phyloP scores from a whole-genome alignment of 2,888 invertebrate genomes.

The Capitulum mitella region DNA sequence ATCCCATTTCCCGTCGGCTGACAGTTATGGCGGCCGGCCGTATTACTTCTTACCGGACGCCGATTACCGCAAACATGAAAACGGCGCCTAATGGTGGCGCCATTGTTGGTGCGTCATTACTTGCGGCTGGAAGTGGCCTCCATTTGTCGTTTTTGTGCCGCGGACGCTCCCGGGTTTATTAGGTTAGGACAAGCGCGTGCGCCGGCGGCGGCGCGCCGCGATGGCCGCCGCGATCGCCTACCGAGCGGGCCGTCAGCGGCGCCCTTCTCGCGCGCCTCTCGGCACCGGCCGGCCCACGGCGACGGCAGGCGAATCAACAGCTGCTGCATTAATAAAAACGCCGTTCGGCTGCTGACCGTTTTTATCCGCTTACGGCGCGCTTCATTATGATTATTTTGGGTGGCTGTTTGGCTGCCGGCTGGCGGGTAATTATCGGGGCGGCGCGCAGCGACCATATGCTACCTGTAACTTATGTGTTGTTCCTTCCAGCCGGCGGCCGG shows the following conservation, averaged over 20 bases:
- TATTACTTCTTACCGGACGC: neutral
- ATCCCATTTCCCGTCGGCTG: neutral
- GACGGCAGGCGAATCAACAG: neutral
- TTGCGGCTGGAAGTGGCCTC: slow-evolving; percentile 5
- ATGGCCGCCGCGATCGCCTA: neutral
- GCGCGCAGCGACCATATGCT: slow-evolving; percentile 3
- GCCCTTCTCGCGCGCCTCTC: too few relatives aligned
- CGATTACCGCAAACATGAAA: slow-evolving; percentile 24
- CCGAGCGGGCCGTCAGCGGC: neutral
- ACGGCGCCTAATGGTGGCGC: neutral
- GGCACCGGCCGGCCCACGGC: too few relatives aligned
- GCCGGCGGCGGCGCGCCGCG: neutral
- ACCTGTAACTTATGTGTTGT: slow-evolving; percentile 24
- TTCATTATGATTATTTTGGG: neutral
- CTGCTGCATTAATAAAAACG: slow-evolving; percentile 23
- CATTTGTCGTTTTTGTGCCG: slow-evolving; percentile 10
- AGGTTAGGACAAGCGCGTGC: neutral
- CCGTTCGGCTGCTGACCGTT: slow-evolving; percentile 8
- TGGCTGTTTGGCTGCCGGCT: neutral
- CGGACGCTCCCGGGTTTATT: neutral
- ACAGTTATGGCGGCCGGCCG: neutral
- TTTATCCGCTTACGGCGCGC: neutral
- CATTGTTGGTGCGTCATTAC: slow-evolving; percentile 1
- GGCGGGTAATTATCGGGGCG: neutral
- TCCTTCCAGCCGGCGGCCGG: neutral